A percentile compares a stretch with the other conserved stretches of the same genome.
Conservation (phyloP, 2,113 vertebrate species). For the Ammodytes dubius region DNA sequence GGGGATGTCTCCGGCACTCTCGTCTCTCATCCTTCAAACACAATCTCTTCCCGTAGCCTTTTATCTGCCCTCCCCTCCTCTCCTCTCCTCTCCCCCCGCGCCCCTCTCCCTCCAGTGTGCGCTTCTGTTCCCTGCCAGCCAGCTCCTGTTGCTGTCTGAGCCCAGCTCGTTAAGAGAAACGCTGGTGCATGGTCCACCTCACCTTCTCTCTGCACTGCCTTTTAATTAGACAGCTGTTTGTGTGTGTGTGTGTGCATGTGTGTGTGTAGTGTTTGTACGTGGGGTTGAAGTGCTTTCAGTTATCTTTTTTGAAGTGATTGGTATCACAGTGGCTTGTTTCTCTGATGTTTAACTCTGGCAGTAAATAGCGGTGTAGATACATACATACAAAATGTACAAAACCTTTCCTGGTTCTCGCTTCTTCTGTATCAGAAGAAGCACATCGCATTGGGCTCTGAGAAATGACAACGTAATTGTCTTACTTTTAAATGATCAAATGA, state of each 20-base stretch:
- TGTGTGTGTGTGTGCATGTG: conserved; percentile 27
- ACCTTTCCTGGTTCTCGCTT: conserved; percentile 5
- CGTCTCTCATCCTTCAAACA: conserved; percentile 78
- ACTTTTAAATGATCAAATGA: background rate
- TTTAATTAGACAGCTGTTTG: conserved; percentile 81
- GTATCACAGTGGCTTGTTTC: conserved; percentile 35
- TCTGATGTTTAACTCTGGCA: conserved; percentile 30
- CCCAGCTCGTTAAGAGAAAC: conserved; percentile 77
- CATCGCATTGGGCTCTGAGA: background rate
- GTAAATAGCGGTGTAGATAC: conserved; percentile 3
- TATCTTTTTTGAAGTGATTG: conserved; percentile 57
- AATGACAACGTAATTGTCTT: background rate
- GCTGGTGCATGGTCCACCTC: conserved; percentile 72
- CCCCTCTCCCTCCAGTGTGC: conserved; percentile 42
- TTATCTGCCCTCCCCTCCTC: conserved; percentile 51
- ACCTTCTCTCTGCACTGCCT: conserved; percentile 73
- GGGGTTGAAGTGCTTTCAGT: conserved; percentile 14
- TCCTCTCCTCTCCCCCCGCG: conserved; percentile 11
- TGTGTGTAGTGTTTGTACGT: conserved; percentile 18
- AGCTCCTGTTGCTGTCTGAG: conserved; percentile 67
- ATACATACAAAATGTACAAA: background rate
- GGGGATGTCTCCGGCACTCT: conserved; percentile 71
- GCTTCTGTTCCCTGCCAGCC: conserved; percentile 64
- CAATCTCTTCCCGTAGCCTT: conserved; percentile 69
- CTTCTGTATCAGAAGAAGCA: background rate